phyloP scores from a whole-genome alignment of 2,113 vertebrate genomes.

The Bubalus kerabau region DNA sequence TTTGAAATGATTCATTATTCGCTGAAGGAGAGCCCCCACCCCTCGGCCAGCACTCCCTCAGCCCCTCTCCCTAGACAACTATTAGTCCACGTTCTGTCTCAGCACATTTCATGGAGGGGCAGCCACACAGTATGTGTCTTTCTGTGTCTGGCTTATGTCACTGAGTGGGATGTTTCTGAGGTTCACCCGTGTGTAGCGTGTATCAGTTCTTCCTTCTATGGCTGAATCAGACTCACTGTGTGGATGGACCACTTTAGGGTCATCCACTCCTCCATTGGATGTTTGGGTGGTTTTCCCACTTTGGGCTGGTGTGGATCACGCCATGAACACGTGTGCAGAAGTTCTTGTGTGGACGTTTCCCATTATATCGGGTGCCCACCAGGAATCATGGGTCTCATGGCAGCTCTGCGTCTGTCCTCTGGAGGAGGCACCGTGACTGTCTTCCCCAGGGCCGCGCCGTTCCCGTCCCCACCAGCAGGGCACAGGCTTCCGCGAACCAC shows the following conservation, averaged over 20 bases:
- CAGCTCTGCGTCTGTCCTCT: neutral
- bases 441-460: neutral
- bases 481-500: neutral
- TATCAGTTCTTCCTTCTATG: accelerated
- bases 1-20: neutral
- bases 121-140: accelerated
- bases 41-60: too few species aligned
- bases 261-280: accelerated
- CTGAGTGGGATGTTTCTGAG: neutral
- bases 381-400: accelerated
- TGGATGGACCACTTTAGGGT: too few species aligned
- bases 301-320: neutral
- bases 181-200: too few species aligned
- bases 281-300: neutral
- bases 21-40: neutral
- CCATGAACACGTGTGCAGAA: neutral
- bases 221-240: accelerated
- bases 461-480: neutral
- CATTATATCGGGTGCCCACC: accelerated
- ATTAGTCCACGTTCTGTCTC: accelerated
- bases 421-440: accelerated
- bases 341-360: neutral
- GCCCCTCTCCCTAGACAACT: neutral
- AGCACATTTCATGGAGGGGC: neutral
- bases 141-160: neutral